These are phyloP conservation scores for Sebastes alutus DNA, from an alignment of 2,797 vertebrate genomes.

Conservation along the genomic window DNA sequence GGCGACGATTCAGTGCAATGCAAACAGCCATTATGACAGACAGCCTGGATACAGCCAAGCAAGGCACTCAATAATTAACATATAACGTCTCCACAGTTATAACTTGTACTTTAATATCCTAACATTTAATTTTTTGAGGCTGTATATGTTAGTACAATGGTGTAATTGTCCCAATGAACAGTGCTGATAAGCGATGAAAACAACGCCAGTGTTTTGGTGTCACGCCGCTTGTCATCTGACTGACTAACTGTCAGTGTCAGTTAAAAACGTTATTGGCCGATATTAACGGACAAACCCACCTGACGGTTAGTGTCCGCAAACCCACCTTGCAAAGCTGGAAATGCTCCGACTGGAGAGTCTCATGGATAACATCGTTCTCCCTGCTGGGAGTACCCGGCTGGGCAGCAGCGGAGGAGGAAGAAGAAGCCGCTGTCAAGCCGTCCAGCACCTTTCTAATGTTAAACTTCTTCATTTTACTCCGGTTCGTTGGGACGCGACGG, in stretches of 20 bases:
- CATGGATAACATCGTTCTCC: slow-evolving; percentile 90
- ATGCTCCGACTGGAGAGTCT: slow-evolving; percentile 96
- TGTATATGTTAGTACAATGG: not conserved
- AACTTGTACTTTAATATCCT: not conserved
- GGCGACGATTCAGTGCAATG: slow-evolving; percentile 60
- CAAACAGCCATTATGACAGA: slow-evolving; percentile 46
- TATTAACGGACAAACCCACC: no score
- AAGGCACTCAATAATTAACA: not conserved
- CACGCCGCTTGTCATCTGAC: slow-evolving; percentile 62
- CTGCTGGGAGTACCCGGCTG: slow-evolving; percentile 83
- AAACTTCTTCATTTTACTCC: slow-evolving; percentile 94
- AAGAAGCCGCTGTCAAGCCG: slow-evolving; percentile 91
- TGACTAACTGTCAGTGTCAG: slow-evolving; percentile 28
- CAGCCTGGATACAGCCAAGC: slow-evolving; percentile 1
- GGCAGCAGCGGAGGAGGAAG: slow-evolving; percentile 81
- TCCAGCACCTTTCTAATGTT: slow-evolving; percentile 98
- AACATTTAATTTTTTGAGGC: no score
- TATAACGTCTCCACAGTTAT: not conserved
- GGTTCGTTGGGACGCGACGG: slow-evolving; percentile 47
- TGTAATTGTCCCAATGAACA: not conserved
- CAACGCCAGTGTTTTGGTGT: not conserved
- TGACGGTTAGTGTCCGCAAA: not conserved
- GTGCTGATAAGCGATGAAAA: not conserved
- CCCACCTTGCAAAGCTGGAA: slow-evolving; percentile 99
- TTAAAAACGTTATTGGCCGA: no score